A percentile compares a stretch with the other conserved stretches of the same genome.
These are phyloP conservation scores for Apodemia duryi DNA, from an alignment of 2,888 invertebrate species.

Conservation along the genomic window DNA sequence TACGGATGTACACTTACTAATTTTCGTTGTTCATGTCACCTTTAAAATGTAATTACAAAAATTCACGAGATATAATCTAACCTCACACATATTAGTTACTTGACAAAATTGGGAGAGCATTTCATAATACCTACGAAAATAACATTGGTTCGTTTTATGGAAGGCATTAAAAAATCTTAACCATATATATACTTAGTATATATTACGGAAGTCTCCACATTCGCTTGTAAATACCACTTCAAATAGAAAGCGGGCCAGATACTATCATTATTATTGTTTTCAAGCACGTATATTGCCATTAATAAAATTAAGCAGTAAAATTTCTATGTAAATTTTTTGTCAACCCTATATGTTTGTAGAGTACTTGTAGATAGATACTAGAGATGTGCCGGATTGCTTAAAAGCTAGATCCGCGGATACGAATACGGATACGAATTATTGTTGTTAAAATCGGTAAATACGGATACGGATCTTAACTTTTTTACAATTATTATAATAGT, in stretches of 20 bases:
- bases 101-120: too few relatives aligned
- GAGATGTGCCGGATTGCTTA: too few relatives aligned
- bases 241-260: background rate
- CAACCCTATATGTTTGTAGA: too few relatives aligned
- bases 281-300: background rate
- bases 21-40: constrained; percentile 54
- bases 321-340: too few relatives aligned
- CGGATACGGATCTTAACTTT: too few relatives aligned
- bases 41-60: constrained; percentile 29
- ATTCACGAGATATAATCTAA: constrained; percentile 22
- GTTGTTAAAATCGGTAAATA: too few relatives aligned
- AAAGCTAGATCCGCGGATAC: too few relatives aligned
- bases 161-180: constrained; percentile 7
- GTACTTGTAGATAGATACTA: too few relatives aligned
- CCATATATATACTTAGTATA: background rate
- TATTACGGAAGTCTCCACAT: background rate
- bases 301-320: too few relatives aligned
- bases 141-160: background rate
- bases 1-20: constrained; percentile 74
- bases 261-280: background rate
- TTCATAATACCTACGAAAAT: too few relatives aligned
- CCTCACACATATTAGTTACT: constrained; percentile 15
- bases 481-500: too few relatives aligned
- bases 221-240: background rate
- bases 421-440: too few relatives aligned